Evolutionary conservation across 1,140 invertebrate species (phyloP).

Genomic region (Listronotus bonariensis): DNA sequence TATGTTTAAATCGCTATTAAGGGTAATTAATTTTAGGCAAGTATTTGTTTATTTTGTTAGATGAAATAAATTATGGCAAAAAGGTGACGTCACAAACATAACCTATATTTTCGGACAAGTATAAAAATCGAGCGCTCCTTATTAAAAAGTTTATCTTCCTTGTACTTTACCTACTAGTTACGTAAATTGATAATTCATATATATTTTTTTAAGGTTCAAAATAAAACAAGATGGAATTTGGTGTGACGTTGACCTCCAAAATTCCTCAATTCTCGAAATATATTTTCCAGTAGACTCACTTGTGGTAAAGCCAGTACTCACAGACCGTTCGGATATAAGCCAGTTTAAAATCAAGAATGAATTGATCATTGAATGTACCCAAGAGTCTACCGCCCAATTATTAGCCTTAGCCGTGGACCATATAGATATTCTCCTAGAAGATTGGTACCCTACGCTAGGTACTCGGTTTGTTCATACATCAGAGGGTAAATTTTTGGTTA

Average conservation of each 20-base stretch:
- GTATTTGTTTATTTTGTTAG: too few relatives aligned
- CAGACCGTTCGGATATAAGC: conserved; percentile 59
- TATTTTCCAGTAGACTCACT: conserved; percentile 79
- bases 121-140: too few relatives aligned
- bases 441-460: conserved; percentile 93
- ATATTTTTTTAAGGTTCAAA: conserved; percentile 63
- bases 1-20: too few relatives aligned
- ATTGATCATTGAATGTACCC: conserved; percentile 55
- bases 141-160: too few relatives aligned
- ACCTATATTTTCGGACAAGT: too few relatives aligned
- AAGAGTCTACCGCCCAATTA: conserved; percentile 81
- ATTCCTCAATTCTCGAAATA: conserved; percentile 86
- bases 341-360: conserved; percentile 65
- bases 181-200: too few relatives aligned
- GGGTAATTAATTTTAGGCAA: too few relatives aligned
- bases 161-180: too few relatives aligned
- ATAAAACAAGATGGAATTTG: conserved; percentile 81
- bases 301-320: conserved; percentile 69
- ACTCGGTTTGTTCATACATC: conserved; percentile 97
- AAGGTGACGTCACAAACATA: too few relatives aligned
- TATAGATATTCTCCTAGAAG: conserved; percentile 94
- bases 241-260: conserved; percentile 81
- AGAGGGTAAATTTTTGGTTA: conserved; percentile 93
- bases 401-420: conserved; percentile 93
- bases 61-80: too few relatives aligned